Percentiles rank a stretch among this genome's conserved stretches.
These are phyloP conservation scores for Seriola dumerili DNA, from an alignment of 2,113 vertebrate species.

Conservation along the genomic window DNA sequence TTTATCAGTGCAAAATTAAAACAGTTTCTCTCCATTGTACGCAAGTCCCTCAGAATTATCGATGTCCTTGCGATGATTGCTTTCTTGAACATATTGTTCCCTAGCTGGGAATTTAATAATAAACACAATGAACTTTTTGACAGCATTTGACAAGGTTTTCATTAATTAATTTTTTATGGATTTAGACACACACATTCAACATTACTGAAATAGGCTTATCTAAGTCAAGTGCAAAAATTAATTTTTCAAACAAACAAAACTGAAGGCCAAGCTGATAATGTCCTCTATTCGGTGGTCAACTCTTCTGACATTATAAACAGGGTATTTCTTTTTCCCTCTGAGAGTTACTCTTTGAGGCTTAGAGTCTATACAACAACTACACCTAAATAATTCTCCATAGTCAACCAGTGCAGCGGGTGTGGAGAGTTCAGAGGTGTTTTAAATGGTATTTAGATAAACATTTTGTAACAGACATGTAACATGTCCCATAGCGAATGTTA, in stretches of 20 bases:
- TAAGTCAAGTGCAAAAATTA: neutral
- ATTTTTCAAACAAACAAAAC: neutral
- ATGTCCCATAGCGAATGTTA: slow-evolving; percentile 34
- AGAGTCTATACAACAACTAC: neutral
- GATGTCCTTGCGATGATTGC: slow-evolving; percentile 22
- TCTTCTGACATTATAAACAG: neutral
- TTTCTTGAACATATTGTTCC: slow-evolving; percentile 1
- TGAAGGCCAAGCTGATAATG: neutral
- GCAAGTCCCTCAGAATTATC: neutral
- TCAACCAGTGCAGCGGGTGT: neutral
- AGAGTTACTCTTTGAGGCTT: neutral
- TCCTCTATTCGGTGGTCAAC: neutral
- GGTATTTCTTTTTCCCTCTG: too few species aligned
- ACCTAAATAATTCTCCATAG: neutral
- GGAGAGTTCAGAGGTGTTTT: neutral
- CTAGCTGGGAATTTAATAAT: neutral
- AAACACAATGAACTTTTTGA: slow-evolving; percentile 5
- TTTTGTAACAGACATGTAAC: slow-evolving; percentile 25
- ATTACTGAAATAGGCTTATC: neutral
- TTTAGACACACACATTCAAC: neutral
- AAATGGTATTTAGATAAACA: slow-evolving; percentile 21
- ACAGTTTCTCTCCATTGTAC: neutral
- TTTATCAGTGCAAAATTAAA: neutral
- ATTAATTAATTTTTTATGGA: neutral
- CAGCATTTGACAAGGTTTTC: neutral